A percentile compares a stretch with the other conserved stretches of the same genome.
These are phyloP conservation scores for Yponomeuta malinellus DNA, from an alignment of 2,888 invertebrate genomes.

Conservation along the genomic window DNA sequence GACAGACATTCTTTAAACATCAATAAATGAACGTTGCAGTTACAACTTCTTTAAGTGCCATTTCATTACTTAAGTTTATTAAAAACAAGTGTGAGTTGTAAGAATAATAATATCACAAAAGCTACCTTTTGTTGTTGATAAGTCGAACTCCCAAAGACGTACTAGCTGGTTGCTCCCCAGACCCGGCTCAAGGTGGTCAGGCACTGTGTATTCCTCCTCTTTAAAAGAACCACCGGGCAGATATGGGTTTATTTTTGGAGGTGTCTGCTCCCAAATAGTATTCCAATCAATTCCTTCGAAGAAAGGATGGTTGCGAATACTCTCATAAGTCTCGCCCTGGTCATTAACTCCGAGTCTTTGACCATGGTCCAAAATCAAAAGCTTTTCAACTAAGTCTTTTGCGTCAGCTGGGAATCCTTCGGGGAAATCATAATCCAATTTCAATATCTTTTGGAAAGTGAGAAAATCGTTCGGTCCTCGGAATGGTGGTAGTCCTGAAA, in stretches of 20 bases:
- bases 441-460: constrained; percentile 96
- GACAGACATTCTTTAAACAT: background rate
- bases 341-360: constrained; percentile 90
- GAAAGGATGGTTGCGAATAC: constrained; percentile 91
- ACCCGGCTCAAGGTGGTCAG: constrained; percentile 90
- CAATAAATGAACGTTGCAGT: background rate
- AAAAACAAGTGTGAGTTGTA: background rate
- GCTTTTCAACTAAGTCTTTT: constrained; percentile 90
- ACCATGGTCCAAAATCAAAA: constrained; percentile 87
- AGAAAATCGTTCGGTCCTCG: constrained; percentile 94
- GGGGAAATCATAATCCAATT: constrained; percentile 93
- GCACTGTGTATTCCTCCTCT: constrained; percentile 81
- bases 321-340: constrained; percentile 81
- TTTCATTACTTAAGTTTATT: background rate
- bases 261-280: constrained; percentile 82
- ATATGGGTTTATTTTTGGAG: constrained; percentile 89
- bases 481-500: constrained; percentile 94
- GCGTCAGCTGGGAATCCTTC: constrained; percentile 91
- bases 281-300: constrained; percentile 91
- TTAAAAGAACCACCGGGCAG: constrained; percentile 82
- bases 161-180: constrained; percentile 88
- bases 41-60: background rate
- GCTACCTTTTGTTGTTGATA: constrained; percentile 68
- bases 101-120: constrained; percentile 9
- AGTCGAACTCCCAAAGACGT: constrained; percentile 83